phyloP scores from a whole-genome alignment of 2,888 invertebrate species.

The Diploptera punctata region DNA sequence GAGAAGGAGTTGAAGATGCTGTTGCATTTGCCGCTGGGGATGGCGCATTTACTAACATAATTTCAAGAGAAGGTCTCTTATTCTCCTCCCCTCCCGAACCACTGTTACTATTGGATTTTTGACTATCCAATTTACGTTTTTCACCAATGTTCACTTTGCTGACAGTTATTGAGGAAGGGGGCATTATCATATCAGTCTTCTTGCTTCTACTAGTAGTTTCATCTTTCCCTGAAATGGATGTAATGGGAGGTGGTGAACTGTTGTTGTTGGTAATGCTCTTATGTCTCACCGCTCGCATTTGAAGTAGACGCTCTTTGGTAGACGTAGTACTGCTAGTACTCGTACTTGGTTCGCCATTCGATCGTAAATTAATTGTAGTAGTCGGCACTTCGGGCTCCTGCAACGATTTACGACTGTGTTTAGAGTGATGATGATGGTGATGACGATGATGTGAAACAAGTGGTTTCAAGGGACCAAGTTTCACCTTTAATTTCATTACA shows the following conservation, averaged over 20 bases:
- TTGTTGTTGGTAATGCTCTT: slow-evolving; percentile 46
- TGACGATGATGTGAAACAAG: slow-evolving; percentile 24
- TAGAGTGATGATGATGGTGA: slow-evolving; percentile 38
- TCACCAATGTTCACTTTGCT: slow-evolving; percentile 54
- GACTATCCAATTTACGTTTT: slow-evolving; percentile 51
- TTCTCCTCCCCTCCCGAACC: slow-evolving; percentile 47
- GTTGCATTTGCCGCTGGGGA: neutral
- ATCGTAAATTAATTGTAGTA: neutral
- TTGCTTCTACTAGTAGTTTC: slow-evolving; percentile 29
- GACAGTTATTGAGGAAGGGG: slow-evolving; percentile 54
- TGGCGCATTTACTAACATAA: slow-evolving; percentile 47
- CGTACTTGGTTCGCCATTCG: neutral
- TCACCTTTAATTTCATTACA: slow-evolving; percentile 41
- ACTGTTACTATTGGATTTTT: slow-evolving; percentile 1
- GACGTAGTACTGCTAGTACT: neutral
- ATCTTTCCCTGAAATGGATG: slow-evolving; percentile 5
- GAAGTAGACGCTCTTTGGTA: slow-evolving; percentile 54
- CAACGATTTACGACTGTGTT: slow-evolving; percentile 30
- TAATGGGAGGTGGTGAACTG: neutral
- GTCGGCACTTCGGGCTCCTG: neutral
- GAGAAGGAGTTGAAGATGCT: slow-evolving; percentile 8
- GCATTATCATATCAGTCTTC: slow-evolving; percentile 46
- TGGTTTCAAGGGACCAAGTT: slow-evolving; percentile 32
- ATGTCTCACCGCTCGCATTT: slow-evolving; percentile 56
- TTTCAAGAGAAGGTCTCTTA: slow-evolving; percentile 49